phyloP scores from a whole-genome alignment of 2,888 invertebrate species.

The Drosophila helvetica region DNA sequence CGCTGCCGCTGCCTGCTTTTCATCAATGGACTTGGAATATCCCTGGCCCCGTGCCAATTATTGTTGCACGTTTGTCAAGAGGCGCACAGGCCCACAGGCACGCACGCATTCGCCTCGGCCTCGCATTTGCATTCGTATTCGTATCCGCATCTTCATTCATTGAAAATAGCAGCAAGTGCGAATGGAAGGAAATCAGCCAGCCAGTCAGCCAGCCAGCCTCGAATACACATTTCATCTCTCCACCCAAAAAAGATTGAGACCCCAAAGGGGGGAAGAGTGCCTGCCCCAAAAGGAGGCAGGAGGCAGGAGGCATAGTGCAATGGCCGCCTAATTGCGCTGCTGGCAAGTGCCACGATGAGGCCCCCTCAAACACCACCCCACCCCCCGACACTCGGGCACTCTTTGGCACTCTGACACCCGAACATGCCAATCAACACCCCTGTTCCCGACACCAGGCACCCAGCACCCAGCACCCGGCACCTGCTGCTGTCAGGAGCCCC shows the following conservation, averaged over 20 bases:
- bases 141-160: constrained; percentile 65
- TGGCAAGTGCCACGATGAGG: constrained; percentile 56
- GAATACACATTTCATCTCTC: background rate
- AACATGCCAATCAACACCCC: constrained; percentile 75
- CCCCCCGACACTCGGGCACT: constrained; percentile 10
- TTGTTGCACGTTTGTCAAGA: constrained; percentile 73
- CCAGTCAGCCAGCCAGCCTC: background rate
- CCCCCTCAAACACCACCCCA: too few relatives aligned
- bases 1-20: constrained; percentile 55
- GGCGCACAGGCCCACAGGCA: too few relatives aligned
- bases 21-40: constrained; percentile 69
- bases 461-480: constrained; percentile 12
- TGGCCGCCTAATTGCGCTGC: constrained; percentile 73
- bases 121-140: constrained; percentile 59
- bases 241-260: constrained; percentile 18
- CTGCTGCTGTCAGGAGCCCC: constrained; percentile 2
- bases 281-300: background rate
- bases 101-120: constrained; percentile 16
- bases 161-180: constrained; percentile 59
- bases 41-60: constrained; percentile 69
- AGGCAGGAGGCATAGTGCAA: constrained; percentile 58
- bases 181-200: constrained; percentile 44
- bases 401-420: constrained; percentile 45
- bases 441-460: constrained; percentile 5
- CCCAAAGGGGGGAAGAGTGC: background rate